Evolutionary conservation across 2,888 invertebrate species (phyloP).

Genomic region (Dioctria linearis): DNA sequence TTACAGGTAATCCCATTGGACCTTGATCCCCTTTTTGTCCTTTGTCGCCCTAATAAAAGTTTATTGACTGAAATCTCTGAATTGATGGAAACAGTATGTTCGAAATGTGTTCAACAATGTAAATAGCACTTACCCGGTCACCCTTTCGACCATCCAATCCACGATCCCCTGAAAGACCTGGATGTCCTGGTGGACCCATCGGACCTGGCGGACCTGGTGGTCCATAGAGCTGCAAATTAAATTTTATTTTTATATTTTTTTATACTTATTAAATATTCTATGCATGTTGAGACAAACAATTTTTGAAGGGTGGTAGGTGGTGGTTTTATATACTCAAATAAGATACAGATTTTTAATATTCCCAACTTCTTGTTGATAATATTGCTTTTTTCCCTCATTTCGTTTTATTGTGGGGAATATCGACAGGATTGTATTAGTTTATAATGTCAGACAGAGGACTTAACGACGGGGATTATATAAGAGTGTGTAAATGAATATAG

Average conservation of each 20-base stretch:
- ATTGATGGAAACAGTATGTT: conserved; percentile 55
- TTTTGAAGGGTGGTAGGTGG: too few species aligned
- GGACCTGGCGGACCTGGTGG: conserved; percentile 75
- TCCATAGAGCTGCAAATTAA: conserved; percentile 73
- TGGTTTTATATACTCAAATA: too few species aligned
- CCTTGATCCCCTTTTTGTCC: conserved; percentile 74
- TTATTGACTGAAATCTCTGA: conserved; percentile 60
- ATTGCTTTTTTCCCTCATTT: too few species aligned
- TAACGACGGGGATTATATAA: too few species aligned
- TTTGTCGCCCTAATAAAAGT: conserved; percentile 67
- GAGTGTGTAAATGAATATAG: too few species aligned
- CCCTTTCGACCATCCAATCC: conserved; percentile 87
- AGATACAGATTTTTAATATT: too few species aligned
- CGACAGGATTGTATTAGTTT: too few species aligned
- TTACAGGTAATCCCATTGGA: conserved; percentile 96
- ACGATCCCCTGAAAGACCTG: conserved; percentile 72
- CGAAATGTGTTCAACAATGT: conserved; percentile 55
- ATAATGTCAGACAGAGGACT: too few species aligned
- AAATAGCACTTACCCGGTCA: conserved; percentile 77
- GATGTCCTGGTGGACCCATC: conserved; percentile 81
- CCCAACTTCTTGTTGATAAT: too few species aligned
- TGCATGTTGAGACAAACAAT: not conserved
- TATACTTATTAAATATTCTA: conserved; percentile 18
- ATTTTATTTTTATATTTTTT: conserved; percentile 42
- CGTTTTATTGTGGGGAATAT: too few species aligned